Evolutionary conservation across 1,140 invertebrate genomes (phyloP).

Genomic region (Galendromus occidentalis): DNA sequence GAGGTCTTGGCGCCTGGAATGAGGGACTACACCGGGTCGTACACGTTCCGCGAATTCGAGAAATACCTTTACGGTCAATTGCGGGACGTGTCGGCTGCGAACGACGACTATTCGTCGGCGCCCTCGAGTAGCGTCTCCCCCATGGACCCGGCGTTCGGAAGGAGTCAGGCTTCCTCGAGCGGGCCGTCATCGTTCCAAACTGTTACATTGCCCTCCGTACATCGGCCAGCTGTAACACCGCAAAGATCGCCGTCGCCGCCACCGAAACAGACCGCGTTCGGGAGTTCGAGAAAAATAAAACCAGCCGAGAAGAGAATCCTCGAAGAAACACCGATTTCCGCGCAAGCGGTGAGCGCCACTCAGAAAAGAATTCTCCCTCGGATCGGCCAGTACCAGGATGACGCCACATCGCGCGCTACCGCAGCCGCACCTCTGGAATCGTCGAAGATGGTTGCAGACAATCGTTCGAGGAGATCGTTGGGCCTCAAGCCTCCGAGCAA

Average conservation of each 20-base stretch:
- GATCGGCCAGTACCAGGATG: not conserved
- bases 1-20: constrained; percentile 47
- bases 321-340: not conserved
- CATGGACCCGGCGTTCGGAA: not conserved
- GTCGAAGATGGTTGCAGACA: too few relatives aligned
- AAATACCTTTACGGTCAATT: constrained; percentile 59
- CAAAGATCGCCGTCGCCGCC: not conserved
- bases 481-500: too few relatives aligned
- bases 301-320: not conserved
- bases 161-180: not conserved
- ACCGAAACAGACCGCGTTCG: not conserved
- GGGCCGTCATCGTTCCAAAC: not conserved
- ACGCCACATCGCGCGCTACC: too few relatives aligned
- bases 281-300: not conserved
- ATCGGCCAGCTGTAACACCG: not conserved
- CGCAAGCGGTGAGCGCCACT: not conserved
- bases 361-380: not conserved
- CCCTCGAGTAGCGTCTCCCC: not conserved
- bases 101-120: not conserved
- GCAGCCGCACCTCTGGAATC: too few relatives aligned
- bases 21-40: constrained; percentile 45
- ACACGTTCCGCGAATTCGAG: constrained; percentile 66
- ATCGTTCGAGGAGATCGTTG: too few relatives aligned
- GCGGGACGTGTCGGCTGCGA: constrained; percentile 9
- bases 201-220: not conserved